Evolutionary conservation across 2,797 vertebrate species (phyloP), one percentile per base, ranked within the genome.

Genomic region (Gallinago nigripennis): DNA sequence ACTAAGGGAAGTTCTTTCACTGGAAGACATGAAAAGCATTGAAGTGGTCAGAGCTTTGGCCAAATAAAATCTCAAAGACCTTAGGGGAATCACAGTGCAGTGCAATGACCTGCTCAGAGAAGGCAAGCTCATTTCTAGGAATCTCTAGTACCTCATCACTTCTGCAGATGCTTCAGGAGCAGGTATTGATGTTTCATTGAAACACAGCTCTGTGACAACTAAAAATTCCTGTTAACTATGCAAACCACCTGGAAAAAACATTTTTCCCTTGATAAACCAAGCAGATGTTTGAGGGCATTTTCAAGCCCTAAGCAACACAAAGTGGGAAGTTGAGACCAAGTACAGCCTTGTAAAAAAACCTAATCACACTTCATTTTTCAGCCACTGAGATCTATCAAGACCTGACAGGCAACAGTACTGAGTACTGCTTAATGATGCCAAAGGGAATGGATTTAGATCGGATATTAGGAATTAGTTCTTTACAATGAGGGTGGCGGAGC

Each of bases 281-380:
- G 30, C 57, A 92, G 80, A 79, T 31, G 18, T 51, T 53, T 37
- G 48, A 91, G 41, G 33, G 41, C 24, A 45, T 87, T 85, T 91
- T 85, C 82, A 83, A 83, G 69, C 91, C 76, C 39, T 58, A 73
- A 76, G 66, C 58, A 91, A 91, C 11, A 69, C 30, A 35, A 77
- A 91, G 18, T 31, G 41, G 39, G 24, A 95, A 91, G 83, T 5
- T 8, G 16, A 88, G 54, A 35, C 27, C 65, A 90, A 63, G 25
- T 27, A 58, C 4, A 53, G 48, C 88, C 41, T 21, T 31, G 41
- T 80, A 63, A 68, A 93, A 88, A 84, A 48, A 7, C 1, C 14
- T 58, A 87, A 83, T 75, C 86, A 83, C 31, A 63, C 46, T 60
- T 93, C 56, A 86, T 72, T 94, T 94, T 94, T 82, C 66, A 83